Conservation (phyloP, 2,797 vertebrate species). For the Onychomys leucogaster region DNA sequence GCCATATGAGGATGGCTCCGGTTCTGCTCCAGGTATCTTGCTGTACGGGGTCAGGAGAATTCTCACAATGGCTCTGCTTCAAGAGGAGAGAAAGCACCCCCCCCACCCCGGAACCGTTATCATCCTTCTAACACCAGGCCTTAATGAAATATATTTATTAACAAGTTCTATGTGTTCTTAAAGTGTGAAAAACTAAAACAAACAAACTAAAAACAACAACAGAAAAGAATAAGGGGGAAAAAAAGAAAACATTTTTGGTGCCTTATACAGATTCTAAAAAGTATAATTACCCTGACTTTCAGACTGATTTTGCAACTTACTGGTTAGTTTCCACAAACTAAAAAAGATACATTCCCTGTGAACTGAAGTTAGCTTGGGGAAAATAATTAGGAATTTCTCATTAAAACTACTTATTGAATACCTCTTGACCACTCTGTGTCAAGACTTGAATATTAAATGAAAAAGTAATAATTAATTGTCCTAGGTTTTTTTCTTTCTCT, state of each 20-base stretch:
- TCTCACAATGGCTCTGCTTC: neutral
- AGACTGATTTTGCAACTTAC: neutral
- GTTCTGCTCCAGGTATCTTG: neutral
- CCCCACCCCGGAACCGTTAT: neutral
- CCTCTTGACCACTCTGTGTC: neutral
- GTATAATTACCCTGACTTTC: neutral
- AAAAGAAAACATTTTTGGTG: neutral
- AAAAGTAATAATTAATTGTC: neutral
- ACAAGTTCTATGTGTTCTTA: neutral
- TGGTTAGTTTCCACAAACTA: neutral
- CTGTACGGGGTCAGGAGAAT: neutral
- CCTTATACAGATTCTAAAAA: neutral
- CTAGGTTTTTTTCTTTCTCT: neutral
- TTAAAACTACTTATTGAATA: conserved; percentile 19
- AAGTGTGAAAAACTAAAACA: neutral
- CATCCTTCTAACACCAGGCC: neutral
- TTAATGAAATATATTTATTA: conserved; percentile 6
- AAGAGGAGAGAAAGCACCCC: neutral
- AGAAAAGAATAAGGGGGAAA: neutral
- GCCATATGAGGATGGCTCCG: neutral
- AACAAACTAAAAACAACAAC: neutral
- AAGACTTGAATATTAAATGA: conserved; percentile 42
- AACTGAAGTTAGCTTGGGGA: conserved; percentile 22
- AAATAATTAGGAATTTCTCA: neutral
- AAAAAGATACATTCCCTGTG: neutral